Conservation (phyloP, 2,113 vertebrate genomes). For the Paramormyrops kingsleyae region DNA sequence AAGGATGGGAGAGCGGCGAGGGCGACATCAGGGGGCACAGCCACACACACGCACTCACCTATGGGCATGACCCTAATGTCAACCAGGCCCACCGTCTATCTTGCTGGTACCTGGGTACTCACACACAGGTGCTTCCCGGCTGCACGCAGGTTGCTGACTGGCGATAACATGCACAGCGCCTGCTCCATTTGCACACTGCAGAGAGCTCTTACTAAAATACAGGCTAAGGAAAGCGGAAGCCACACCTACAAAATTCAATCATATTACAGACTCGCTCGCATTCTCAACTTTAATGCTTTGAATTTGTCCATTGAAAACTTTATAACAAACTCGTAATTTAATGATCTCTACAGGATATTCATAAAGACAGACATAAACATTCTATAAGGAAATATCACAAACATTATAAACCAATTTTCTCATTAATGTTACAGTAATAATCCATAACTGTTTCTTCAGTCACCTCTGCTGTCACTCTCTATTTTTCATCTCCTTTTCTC, state of each 20-base stretch:
- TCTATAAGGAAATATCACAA: not conserved
- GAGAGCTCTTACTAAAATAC: not conserved
- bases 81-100: not conserved
- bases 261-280: not conserved
- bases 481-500: not conserved
- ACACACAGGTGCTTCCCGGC: not conserved
- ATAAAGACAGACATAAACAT: not conserved
- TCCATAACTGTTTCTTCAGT: not conserved
- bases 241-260: not conserved
- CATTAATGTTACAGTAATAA: not conserved
- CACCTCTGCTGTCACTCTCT: not conserved
- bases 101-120: not conserved
- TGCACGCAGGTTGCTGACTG: not conserved
- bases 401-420: not conserved
- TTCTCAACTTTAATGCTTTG: not conserved
- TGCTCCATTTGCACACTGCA: not conserved
- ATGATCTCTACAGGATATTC: not conserved
- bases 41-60: not conserved
- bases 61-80: not conserved
- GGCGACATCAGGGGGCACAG: not conserved
- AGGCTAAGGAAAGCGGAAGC: not conserved
- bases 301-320: not conserved
- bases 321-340: not conserved
- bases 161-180: not conserved
- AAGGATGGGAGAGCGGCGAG: slow-evolving; percentile 33